Conservation (phyloP, 2,797 vertebrate species). For the Sebastes dallii region DNA sequence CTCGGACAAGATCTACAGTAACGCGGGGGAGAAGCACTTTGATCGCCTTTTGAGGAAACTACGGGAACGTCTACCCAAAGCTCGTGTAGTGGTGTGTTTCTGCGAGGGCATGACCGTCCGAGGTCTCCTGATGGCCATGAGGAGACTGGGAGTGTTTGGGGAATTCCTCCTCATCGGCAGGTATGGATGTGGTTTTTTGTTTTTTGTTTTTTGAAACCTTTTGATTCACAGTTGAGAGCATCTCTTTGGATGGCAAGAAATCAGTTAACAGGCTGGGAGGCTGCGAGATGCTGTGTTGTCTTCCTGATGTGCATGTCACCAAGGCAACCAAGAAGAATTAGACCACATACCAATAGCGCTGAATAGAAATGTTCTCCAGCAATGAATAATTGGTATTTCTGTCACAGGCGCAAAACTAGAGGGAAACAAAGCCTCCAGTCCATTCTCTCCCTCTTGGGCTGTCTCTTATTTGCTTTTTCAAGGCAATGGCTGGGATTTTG, state of each 20-base stretch:
- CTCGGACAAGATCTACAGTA: conserved; percentile 99
- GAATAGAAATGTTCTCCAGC: conserved; percentile 66
- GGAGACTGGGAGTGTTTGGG: conserved; percentile 89
- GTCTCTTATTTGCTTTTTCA: not conserved
- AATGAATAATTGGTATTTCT: conserved; percentile 77
- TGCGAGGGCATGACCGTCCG: conserved; percentile 99
- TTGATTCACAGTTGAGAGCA: conserved; percentile 17
- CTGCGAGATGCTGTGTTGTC: conserved; percentile 27
- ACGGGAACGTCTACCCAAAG: conserved; percentile 93
- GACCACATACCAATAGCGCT: conserved; percentile 56
- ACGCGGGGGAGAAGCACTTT: conserved; percentile 95
- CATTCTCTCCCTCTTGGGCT: not conserved
- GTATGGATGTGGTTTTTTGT: conserved; percentile 73
- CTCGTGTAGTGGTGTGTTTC: conserved; percentile 97
- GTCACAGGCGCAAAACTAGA: conserved; percentile 53
- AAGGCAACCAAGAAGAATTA: conserved; percentile 77
- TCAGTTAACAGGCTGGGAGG: conserved; percentile 21
- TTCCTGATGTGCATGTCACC: conserved; percentile 74
- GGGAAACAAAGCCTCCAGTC: conserved; percentile 30
- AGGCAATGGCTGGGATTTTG: not conserved
- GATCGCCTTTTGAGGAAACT: conserved; percentile 95
- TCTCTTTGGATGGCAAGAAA: conserved; percentile 2
- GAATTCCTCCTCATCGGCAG: conserved; percentile 96
- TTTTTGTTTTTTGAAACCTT: not conserved
- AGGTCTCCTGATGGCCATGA: conserved; percentile 95